Percentiles rank a stretch among this genome's conserved stretches.
phyloP scores from a whole-genome alignment of 2,797 vertebrate genomes.

The Basileuterus tristriatus region DNA sequence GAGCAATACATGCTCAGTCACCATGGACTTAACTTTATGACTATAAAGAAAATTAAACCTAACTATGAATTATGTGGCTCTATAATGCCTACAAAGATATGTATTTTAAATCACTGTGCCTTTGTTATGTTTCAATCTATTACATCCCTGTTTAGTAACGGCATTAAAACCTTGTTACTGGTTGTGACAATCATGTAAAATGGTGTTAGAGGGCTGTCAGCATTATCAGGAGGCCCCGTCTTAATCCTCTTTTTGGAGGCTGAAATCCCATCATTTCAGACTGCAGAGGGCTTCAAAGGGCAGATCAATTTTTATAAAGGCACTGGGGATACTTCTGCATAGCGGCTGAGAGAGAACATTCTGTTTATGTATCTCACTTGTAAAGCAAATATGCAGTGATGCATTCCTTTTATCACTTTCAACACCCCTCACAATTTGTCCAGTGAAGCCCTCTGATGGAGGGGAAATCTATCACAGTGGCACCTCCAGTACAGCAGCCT shows the following conservation, averaged over 20 bases:
- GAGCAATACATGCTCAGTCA: background rate
- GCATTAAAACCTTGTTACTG: background rate
- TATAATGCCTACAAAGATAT: background rate
- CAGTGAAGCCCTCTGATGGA: background rate
- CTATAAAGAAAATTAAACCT: background rate
- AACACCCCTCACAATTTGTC: background rate
- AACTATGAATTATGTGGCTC: background rate
- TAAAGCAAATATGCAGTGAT: conserved; percentile 17
- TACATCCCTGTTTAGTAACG: background rate
- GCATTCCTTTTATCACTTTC: conserved; percentile 13
- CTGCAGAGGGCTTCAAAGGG: background rate
- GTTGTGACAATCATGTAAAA: background rate
- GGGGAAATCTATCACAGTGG: background rate
- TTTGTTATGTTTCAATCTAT: background rate
- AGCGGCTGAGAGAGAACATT: background rate
- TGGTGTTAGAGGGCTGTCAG: background rate
- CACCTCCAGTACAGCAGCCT: background rate
- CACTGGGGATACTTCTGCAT: background rate
- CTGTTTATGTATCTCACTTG: background rate
- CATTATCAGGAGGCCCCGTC: background rate
- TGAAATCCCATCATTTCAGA: background rate
- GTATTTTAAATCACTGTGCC: background rate
- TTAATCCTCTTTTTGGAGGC: background rate
- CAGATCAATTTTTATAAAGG: conserved; percentile 28
- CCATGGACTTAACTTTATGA: background rate